These are phyloP conservation scores for Cheilosia impressa DNA, from an alignment of 2,888 invertebrate genomes.

Conservation along the genomic window DNA sequence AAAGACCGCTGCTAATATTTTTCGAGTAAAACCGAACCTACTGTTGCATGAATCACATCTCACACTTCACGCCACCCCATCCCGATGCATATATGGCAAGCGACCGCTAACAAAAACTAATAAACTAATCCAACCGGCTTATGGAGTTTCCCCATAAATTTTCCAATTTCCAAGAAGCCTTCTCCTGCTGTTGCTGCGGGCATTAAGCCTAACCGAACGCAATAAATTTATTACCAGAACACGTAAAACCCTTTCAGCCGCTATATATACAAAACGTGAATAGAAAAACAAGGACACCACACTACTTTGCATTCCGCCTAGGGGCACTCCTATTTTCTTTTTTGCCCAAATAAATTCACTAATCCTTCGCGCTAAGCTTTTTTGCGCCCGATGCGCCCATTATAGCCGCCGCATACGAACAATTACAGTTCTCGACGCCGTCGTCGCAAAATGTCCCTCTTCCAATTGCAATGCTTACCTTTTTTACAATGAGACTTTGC, in stretches of 20 bases:
- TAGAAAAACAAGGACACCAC: constrained; percentile 56
- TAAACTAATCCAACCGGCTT: constrained; percentile 60
- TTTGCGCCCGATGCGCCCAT: neutral
- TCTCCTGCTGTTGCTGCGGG: neutral
- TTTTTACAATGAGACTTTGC: constrained; percentile 12
- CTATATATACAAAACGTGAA: constrained; percentile 10
- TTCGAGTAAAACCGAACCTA: neutral
- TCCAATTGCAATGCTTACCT: neutral
- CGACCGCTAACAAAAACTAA: constrained; percentile 11
- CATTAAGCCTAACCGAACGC: constrained; percentile 38
- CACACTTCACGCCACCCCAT: neutral
- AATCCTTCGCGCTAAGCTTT: constrained; percentile 68
- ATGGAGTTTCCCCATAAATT: constrained; percentile 62
- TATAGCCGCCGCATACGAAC: neutral
- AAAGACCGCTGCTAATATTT: no score
- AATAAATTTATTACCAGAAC: constrained; percentile 65
- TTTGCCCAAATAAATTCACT: constrained; percentile 58
- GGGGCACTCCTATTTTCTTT: constrained; percentile 3
- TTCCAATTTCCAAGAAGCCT: constrained; percentile 48
- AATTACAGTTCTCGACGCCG: constrained; percentile 26
- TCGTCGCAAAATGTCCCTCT: constrained; percentile 25
- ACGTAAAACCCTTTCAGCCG: constrained; percentile 53
- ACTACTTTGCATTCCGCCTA: constrained; percentile 24
- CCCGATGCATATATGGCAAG: no score
- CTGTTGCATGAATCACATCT: neutral